Evolutionary conservation across 2,797 vertebrate species (phyloP).

Genomic region (Pogoniulus pusillus): DNA sequence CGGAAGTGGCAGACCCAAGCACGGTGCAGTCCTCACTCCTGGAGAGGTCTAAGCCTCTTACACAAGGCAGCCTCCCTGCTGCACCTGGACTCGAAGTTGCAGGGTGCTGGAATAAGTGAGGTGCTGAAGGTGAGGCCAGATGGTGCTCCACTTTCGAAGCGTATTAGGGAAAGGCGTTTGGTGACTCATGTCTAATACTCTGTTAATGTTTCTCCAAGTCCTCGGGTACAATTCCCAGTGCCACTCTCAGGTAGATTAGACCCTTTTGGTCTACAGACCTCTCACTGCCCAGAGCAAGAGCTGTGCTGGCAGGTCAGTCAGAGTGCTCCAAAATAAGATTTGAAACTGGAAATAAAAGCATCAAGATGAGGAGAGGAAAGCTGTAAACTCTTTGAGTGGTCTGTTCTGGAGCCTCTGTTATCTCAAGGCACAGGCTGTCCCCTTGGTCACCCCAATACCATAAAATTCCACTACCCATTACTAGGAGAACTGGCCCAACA

Average conservation of each 20-base stretch:
- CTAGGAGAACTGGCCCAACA: not conserved
- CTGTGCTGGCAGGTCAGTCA: not conserved
- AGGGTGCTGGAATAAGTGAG: not conserved
- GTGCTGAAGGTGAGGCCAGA: not conserved
- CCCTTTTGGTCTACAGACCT: not conserved
- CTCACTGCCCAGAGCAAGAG: fast-evolving
- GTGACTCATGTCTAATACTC: constrained; percentile 23
- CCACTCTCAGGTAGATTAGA: not conserved
- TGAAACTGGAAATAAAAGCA: not conserved
- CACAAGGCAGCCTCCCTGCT: not conserved
- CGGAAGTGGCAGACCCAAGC: not conserved
- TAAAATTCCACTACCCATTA: not conserved
- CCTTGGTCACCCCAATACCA: not conserved
- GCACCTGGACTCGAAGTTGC: not conserved
- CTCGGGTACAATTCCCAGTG: not conserved
- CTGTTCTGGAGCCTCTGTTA: not conserved
- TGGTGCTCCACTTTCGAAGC: not conserved
- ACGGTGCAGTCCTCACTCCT: fast-evolving
- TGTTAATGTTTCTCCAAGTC: not conserved
- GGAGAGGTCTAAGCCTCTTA: not conserved
- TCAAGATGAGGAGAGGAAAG: not conserved
- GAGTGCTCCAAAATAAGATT: not conserved
- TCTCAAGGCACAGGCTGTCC: not conserved
- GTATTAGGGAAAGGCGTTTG: constrained; percentile 26
- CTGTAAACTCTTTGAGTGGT: not conserved